These are phyloP conservation scores for Odontothrips loti DNA, from an alignment of 2,888 invertebrate genomes.

Conservation along the genomic window DNA sequence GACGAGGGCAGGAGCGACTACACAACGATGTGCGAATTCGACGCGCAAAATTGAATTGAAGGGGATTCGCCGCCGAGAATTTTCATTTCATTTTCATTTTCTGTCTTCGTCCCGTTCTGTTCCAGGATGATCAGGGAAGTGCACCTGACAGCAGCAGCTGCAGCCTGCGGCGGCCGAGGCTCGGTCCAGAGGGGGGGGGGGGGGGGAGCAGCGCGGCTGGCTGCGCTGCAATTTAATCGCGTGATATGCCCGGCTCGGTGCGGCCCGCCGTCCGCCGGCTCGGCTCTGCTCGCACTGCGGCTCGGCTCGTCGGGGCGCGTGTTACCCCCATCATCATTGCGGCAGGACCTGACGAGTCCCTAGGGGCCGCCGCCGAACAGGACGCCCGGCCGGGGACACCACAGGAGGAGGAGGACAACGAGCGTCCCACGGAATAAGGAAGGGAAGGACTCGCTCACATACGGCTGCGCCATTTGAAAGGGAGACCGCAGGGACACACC, in stretches of 20 bases:
- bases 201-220: background rate
- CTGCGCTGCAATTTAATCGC: constrained; percentile 5
- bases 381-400: background rate
- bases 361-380: constrained; percentile 2
- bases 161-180: background rate
- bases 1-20: background rate
- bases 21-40: background rate
- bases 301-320: constrained; percentile 25
- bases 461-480: too few species aligned
- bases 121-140: background rate
- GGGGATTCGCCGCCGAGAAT: too few species aligned
- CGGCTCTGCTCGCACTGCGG: background rate
- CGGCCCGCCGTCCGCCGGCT: background rate
- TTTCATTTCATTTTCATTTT: too few species aligned
- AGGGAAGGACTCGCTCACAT: too few species aligned
- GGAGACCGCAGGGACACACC: background rate
- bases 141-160: background rate
- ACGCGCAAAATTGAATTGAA: too few species aligned
- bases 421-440: too few species aligned
- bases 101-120: background rate
- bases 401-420: too few species aligned
- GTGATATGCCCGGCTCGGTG: background rate
- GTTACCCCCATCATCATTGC: constrained; percentile 28
- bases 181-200: background rate
- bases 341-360: constrained; percentile 22